Evolutionary conservation across 2,797 vertebrate genomes (phyloP).

Genomic region (Pipistrellus pipistrellus): DNA sequence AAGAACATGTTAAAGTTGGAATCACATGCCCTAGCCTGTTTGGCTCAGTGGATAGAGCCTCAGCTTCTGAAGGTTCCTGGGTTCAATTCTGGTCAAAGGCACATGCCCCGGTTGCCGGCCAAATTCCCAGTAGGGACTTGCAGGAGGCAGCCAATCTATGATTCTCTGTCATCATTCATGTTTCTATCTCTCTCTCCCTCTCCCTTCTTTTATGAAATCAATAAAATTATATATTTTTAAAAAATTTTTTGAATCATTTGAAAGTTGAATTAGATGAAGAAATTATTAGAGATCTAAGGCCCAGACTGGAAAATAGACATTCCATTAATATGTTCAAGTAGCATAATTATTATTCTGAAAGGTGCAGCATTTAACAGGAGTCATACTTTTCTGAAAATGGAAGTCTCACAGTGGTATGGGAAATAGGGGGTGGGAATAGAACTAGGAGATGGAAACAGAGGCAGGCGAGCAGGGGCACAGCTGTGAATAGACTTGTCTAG

Average conservation of each 20-base stretch:
- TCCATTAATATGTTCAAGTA: neutral
- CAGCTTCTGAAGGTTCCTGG: too few species aligned
- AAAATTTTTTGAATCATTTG: too few species aligned
- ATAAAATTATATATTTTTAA: too few species aligned
- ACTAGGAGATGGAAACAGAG: neutral
- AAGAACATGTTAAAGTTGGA: neutral
- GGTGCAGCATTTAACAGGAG: neutral
- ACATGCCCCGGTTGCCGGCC: too few species aligned
- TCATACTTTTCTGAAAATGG: neutral
- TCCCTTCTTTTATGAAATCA: too few species aligned
- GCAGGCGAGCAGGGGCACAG: accelerated
- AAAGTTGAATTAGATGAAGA: neutral
- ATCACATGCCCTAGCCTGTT: neutral
- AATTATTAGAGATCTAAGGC: neutral
- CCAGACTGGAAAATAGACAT: neutral
- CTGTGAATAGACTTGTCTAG: neutral
- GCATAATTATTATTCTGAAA: neutral
- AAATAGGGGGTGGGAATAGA: accelerated
- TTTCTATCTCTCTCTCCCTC: too few species aligned
- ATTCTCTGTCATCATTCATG: too few species aligned
- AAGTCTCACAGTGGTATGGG: neutral
- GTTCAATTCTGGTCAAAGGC: too few species aligned
- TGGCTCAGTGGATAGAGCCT: too few species aligned
- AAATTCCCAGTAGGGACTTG: too few species aligned
- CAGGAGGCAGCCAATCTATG: too few species aligned